Evolutionary conservation across 2,113 vertebrate genomes (phyloP).

Genomic region (Corydoras maculifer): DNA sequence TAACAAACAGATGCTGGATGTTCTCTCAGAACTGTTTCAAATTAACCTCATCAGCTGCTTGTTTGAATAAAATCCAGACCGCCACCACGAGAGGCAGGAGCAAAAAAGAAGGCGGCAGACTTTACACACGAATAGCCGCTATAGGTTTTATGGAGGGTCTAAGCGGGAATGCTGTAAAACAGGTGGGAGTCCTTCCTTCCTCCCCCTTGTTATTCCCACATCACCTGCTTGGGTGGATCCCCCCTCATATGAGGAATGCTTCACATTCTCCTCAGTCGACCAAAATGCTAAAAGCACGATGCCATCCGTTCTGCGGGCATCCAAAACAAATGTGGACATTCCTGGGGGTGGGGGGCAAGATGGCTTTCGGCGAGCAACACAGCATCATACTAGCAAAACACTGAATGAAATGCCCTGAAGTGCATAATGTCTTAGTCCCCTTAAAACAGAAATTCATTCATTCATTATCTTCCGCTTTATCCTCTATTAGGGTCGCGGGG

Average conservation of each 20-base stretch:
- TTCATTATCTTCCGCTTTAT: too few relatives aligned
- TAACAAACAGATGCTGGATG: neutral
- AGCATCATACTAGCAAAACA: neutral
- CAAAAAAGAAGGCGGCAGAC: neutral
- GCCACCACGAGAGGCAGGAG: neutral
- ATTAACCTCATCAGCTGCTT: neutral
- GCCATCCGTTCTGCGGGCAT: constrained; percentile 43
- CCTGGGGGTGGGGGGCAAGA: constrained; percentile 19
- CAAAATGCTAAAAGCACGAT: constrained; percentile 35
- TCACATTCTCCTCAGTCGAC: constrained; percentile 16
- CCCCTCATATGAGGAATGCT: constrained; percentile 59
- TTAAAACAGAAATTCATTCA: too few relatives aligned
- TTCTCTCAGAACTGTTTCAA: neutral
- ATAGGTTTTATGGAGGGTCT: neutral
- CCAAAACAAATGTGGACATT: constrained; percentile 42
- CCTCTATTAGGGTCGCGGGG: too few relatives aligned
- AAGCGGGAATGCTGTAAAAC: neutral
- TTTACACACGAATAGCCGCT: neutral
- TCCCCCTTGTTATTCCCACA: constrained; percentile 6
- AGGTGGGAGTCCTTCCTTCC: constrained; percentile 27
- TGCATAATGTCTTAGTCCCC: too few relatives aligned
- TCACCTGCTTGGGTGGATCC: constrained; percentile 66
- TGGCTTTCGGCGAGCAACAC: neutral
- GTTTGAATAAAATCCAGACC: neutral
- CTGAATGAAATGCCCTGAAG: too few relatives aligned